phyloP scores from a whole-genome alignment of 2,888 invertebrate genomes.

The Venustoraphidia nigricollis region DNA sequence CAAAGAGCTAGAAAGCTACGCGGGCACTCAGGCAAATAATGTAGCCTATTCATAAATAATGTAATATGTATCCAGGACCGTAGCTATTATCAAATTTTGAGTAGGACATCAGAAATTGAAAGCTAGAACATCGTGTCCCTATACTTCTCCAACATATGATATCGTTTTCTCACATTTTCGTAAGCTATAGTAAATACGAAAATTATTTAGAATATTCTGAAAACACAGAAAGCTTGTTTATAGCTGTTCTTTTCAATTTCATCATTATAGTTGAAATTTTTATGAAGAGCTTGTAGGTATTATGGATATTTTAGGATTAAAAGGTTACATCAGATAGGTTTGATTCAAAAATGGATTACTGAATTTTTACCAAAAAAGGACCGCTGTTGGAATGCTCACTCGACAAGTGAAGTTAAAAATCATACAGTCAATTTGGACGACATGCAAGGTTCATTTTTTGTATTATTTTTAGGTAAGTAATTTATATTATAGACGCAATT shows the following conservation, averaged over 20 bases:
- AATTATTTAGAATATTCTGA: too few relatives aligned
- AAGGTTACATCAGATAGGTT: slow-evolving; percentile 68
- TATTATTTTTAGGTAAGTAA: slow-evolving; percentile 56
- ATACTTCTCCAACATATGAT: too few relatives aligned
- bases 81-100: too few relatives aligned
- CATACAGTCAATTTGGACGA: slow-evolving; percentile 79
- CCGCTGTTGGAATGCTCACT: slow-evolving; percentile 55
- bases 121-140: too few relatives aligned
- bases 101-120: too few relatives aligned
- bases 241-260: slow-evolving; percentile 4
- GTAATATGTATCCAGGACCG: too few relatives aligned
- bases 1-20: too few relatives aligned
- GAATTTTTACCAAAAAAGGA: slow-evolving; percentile 64
- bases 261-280: background rate
- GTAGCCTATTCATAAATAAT: too few relatives aligned
- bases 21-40: too few relatives aligned
- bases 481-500: slow-evolving; percentile 5
- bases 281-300: background rate
- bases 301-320: slow-evolving; percentile 41
- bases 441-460: slow-evolving; percentile 87
- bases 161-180: background rate
- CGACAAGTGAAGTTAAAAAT: slow-evolving; percentile 55
- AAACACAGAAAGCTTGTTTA: background rate
- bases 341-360: slow-evolving; percentile 68
- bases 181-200: background rate